A percentile compares a stretch with the other conserved stretches of the same genome.
These are phyloP conservation scores for Sternotherus odoratus DNA, from an alignment of 2,797 vertebrate genomes.

Conservation along the genomic window DNA sequence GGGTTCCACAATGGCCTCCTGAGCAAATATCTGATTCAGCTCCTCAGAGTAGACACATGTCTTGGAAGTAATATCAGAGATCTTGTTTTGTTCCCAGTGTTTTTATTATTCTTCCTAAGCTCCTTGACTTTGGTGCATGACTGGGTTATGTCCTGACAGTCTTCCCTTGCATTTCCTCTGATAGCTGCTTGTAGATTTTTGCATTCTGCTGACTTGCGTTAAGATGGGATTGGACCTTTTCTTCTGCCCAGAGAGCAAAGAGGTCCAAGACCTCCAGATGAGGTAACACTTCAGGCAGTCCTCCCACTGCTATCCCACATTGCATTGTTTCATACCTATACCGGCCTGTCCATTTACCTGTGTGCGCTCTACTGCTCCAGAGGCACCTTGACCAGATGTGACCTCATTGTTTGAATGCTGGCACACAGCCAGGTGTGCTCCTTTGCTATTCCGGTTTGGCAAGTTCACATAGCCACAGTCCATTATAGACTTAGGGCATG, in stretches of 20 bases:
- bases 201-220: background rate
- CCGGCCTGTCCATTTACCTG: background rate
- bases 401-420: background rate
- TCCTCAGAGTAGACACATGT: background rate
- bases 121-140: background rate
- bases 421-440: background rate
- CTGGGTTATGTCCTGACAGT: background rate
- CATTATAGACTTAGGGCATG: background rate
- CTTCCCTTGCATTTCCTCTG: background rate
- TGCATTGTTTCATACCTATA: background rate
- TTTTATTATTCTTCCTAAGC: background rate
- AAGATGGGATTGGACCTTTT: background rate
- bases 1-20: background rate
- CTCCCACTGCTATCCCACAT: background rate
- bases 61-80: background rate
- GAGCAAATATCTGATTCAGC: background rate
- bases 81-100: background rate
- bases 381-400: rapidly evolving
- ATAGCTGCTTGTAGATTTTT: background rate
- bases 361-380: rapidly evolving
- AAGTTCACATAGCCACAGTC: background rate
- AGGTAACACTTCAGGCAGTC: background rate
- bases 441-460: background rate
- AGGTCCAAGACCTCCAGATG: background rate
- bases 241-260: background rate